Conservation (phyloP, 2,888 invertebrate genomes). For the Saturnia pavonia region DNA sequence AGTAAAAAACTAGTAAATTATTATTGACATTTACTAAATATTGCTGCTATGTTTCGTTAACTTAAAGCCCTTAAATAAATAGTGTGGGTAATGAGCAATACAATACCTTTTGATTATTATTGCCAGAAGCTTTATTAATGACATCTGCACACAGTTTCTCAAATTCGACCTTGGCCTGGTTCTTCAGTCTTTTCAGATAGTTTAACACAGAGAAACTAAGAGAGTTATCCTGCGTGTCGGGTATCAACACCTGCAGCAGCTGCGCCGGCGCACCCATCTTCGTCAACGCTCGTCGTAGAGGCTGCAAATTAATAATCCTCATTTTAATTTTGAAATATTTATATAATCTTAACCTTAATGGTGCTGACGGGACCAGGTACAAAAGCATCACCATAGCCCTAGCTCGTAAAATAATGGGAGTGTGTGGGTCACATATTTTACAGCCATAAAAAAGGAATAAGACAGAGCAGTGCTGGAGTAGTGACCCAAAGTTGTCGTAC, state of each 20-base stretch:
- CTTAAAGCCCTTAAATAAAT: too few species aligned
- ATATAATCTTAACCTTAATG: background rate
- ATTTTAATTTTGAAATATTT: background rate
- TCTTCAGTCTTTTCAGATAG: conserved; percentile 97
- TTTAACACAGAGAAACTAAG: conserved; percentile 96
- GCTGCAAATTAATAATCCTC: conserved; percentile 77
- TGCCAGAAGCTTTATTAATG: conserved; percentile 83
- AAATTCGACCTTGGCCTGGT: conserved; percentile 94
- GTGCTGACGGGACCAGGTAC: too few species aligned
- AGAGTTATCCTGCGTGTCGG: conserved; percentile 96
- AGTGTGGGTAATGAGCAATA: too few species aligned
- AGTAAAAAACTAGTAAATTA: too few species aligned
- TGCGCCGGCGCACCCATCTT: conserved; percentile 95
- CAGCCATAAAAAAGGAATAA: too few species aligned
- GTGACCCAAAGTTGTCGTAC: too few species aligned
- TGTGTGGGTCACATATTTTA: too few species aligned
- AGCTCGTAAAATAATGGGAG: too few species aligned
- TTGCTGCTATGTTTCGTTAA: too few species aligned
- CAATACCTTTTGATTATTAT: conserved; percentile 76
- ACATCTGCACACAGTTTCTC: conserved; percentile 93
- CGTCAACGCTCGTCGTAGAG: conserved; percentile 93
- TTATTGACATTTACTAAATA: too few species aligned
- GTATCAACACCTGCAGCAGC: conserved; percentile 91
- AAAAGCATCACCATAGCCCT: too few species aligned
- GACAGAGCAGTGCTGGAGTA: too few species aligned